A percentile compares a stretch with the other conserved stretches of the same genome.
phyloP scores from a whole-genome alignment of 92 coral and sea anemone genomes.

The Parazoanthus atlanticus region DNA sequence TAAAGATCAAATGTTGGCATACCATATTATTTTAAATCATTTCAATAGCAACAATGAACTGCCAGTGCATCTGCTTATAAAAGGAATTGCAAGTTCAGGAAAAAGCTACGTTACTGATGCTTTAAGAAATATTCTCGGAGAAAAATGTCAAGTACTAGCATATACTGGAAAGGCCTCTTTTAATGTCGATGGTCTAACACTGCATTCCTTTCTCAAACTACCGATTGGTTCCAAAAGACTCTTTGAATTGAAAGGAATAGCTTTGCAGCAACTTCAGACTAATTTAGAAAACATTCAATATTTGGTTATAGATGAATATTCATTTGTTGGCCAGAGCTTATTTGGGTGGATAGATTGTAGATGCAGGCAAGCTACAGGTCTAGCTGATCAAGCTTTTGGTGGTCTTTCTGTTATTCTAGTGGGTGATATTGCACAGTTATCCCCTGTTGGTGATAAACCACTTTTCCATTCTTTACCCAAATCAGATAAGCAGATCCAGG shows the following conservation, averaged over 20 bases:
- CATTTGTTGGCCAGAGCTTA: conserved; percentile 60
- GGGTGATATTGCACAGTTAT: conserved; percentile 71
- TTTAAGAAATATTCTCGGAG: conserved; percentile 47
- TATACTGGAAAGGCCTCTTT: conserved; percentile 68
- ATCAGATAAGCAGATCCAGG: conserved; percentile 62
- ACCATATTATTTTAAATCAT: conserved; percentile 43
- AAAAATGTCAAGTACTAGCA: conserved; percentile 45
- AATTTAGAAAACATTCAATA: conserved; percentile 57
- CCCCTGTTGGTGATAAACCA: conserved; percentile 76
- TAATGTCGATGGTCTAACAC: conserved; percentile 61
- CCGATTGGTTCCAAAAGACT: conserved; percentile 66
- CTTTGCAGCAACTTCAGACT: conserved; percentile 67
- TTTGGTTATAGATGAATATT: conserved; percentile 52
- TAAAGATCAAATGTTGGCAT: conserved; percentile 45
- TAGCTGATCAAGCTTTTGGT: conserved; percentile 4
- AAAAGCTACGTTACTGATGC: conserved; percentile 54
- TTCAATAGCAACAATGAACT: conserved; percentile 20
- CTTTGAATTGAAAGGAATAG: conserved; percentile 67
- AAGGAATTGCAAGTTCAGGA: conserved; percentile 60
- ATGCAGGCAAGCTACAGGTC: conserved; percentile 53
- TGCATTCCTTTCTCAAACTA: conserved; percentile 61
- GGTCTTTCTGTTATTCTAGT: conserved; percentile 62
- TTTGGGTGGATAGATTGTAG: conserved; percentile 54
- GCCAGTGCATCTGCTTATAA: conserved; percentile 39
- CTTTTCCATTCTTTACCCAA: conserved; percentile 59